Evolutionary conservation across 1,140 invertebrate species (phyloP).

Genomic region (Eueides isabella): DNA sequence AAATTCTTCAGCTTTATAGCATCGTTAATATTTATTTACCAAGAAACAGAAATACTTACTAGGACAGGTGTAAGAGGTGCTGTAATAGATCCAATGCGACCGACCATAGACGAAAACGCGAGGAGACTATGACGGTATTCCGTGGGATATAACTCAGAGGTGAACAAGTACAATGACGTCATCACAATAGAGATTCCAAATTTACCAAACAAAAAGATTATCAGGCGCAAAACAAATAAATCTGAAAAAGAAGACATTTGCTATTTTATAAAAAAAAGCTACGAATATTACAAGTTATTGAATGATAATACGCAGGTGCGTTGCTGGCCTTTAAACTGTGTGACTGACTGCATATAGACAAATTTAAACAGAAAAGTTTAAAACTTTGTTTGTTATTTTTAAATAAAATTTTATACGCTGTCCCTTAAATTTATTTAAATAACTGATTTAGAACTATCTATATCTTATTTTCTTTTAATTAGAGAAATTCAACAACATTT

Average conservation of each 20-base stretch:
- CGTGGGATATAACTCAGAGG: constrained; percentile 33
- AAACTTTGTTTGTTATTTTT: too few species aligned
- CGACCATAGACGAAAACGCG: constrained; percentile 36
- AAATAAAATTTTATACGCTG: too few species aligned
- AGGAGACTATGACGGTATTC: constrained; percentile 29
- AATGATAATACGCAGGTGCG: too few species aligned
- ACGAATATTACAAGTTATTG: too few species aligned
- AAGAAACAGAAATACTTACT: constrained; percentile 12
- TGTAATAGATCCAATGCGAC: constrained; percentile 29
- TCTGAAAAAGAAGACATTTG: constrained; percentile 36
- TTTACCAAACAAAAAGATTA: constrained; percentile 85
- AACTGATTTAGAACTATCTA: too few species aligned
- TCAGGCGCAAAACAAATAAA: constrained; percentile 59
- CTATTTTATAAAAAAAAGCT: background rate
- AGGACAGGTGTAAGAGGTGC: constrained; percentile 34
- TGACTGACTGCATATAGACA: too few species aligned
- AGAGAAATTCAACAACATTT: background rate
- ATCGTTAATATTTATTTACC: too few species aligned
- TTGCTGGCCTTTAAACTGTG: too few species aligned
- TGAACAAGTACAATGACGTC: constrained; percentile 46
- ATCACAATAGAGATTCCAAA: constrained; percentile 84
- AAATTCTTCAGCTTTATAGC: too few species aligned
- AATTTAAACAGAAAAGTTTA: too few species aligned
- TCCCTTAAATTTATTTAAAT: too few species aligned
- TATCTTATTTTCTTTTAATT: too few species aligned